Conservation (phyloP, 2,797 vertebrate species). For the Anguilla pacifica region DNA sequence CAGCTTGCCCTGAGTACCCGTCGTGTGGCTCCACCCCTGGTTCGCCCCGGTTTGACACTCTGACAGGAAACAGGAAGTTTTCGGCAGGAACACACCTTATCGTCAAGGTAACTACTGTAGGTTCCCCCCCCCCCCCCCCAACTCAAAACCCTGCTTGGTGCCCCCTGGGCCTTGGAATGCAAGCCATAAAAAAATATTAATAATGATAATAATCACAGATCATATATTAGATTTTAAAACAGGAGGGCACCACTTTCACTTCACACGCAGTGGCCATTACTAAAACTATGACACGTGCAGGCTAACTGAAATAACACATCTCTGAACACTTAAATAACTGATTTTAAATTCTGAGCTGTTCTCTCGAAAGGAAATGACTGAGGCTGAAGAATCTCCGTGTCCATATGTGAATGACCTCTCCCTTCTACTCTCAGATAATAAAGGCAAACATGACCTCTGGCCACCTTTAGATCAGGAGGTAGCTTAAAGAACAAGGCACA, state of each 20-base stretch:
- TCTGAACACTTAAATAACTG: not conserved
- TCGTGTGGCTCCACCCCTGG: not conserved
- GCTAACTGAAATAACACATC: not conserved
- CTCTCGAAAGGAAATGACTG: not conserved
- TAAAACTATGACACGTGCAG: not conserved
- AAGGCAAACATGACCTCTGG: not conserved
- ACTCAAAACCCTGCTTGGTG: not conserved
- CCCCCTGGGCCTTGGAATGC: not conserved
- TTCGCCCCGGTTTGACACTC: not conserved
- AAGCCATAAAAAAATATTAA: not conserved
- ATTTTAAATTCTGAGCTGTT: not conserved
- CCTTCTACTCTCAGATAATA: not conserved
- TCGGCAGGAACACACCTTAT: not conserved
- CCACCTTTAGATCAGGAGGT: not conserved
- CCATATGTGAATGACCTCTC: not conserved
- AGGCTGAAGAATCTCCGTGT: not conserved
- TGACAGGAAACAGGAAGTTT: not conserved
- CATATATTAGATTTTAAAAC: not conserved
- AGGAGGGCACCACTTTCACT: not conserved
- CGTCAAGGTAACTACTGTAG: not conserved
- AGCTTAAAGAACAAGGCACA: not conserved
- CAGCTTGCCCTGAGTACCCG: not conserved
- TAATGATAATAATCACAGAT: not conserved
- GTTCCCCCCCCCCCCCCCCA: too few relatives aligned
- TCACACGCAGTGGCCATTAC: not conserved